Conservation (phyloP, 1,140 invertebrate genomes). For the Dendroctonus ponderosae region DNA sequence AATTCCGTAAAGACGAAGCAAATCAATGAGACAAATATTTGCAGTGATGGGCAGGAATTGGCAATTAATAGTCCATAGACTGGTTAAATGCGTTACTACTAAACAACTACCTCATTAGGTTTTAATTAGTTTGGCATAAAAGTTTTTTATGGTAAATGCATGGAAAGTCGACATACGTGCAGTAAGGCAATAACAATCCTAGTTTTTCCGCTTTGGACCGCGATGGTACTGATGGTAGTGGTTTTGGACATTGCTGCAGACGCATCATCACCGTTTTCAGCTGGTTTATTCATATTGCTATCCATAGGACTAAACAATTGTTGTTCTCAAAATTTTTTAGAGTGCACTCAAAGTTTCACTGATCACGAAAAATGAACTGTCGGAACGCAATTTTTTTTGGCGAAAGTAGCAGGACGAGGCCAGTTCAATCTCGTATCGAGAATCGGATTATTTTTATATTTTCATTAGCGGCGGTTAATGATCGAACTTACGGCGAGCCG, state of each 20-base stretch:
- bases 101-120: too few relatives aligned
- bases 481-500: slow-evolving; percentile 35
- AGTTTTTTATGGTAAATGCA: too few relatives aligned
- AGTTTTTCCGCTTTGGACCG: slow-evolving; percentile 82
- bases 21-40: too few relatives aligned
- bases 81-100: not conserved
- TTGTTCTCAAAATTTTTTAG: not conserved
- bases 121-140: too few relatives aligned
- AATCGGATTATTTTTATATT: slow-evolving; percentile 33
- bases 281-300: slow-evolving; percentile 25
- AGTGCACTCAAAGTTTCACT: not conserved
- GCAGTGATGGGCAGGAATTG: too few relatives aligned
- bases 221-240: slow-evolving; percentile 89
- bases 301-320: slow-evolving; percentile 24
- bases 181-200: slow-evolving; percentile 86
- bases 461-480: slow-evolving; percentile 22
- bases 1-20: too few relatives aligned
- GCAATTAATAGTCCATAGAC: too few relatives aligned
- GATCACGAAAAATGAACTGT: not conserved
- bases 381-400: slow-evolving; percentile 3
- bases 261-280: slow-evolving; percentile 36
- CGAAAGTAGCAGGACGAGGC: slow-evolving; percentile 7
- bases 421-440: slow-evolving; percentile 19
- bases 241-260: slow-evolving; percentile 54
- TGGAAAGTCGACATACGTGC: slow-evolving; percentile 67